Percentiles rank a stretch among this genome's conserved stretches.
Conservation (phyloP, 2,888 invertebrate species). For the Trachelus iudaicus region DNA sequence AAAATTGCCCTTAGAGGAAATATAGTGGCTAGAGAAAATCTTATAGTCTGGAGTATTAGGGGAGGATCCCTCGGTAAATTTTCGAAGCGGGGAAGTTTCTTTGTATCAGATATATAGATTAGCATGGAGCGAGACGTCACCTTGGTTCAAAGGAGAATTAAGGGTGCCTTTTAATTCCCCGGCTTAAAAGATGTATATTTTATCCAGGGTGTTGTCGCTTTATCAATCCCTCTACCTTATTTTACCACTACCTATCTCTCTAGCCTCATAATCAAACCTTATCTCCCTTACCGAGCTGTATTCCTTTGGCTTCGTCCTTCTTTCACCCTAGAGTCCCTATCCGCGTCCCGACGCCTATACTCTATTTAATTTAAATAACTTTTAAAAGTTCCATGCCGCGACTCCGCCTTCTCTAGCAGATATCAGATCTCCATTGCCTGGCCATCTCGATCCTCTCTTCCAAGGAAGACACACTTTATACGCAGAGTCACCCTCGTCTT, state of each 20-base stretch:
- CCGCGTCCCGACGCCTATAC: constrained; percentile 23
- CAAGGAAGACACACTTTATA: constrained; percentile 7
- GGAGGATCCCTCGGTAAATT: background rate
- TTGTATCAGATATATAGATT: background rate
- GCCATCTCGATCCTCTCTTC: constrained; percentile 1
- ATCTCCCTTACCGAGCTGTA: constrained; percentile 30
- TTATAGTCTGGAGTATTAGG: no score
- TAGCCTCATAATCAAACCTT: constrained; percentile 42
- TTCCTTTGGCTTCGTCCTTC: background rate
- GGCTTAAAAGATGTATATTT: constrained; percentile 40
- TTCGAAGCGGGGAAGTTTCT: background rate
- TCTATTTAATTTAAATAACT: constrained; percentile 59
- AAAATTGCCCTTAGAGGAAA: constrained; percentile 9
- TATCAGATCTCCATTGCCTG: constrained; percentile 31
- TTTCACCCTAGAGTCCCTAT: constrained; percentile 6
- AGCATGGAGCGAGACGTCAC: background rate
- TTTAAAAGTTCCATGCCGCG: constrained; percentile 41
- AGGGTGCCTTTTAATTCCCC: constrained; percentile 46
- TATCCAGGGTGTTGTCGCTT: constrained; percentile 45
- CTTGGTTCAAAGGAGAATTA: constrained; percentile 24
- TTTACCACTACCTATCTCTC: constrained; percentile 21
- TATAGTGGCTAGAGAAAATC: background rate
- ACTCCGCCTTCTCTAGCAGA: constrained; percentile 18
- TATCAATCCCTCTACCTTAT: constrained; percentile 39
- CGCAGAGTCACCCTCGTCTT: constrained; percentile 8